These are phyloP conservation scores for Cheilosia scutellata DNA, from an alignment of 2,888 invertebrate genomes.

Conservation along the genomic window DNA sequence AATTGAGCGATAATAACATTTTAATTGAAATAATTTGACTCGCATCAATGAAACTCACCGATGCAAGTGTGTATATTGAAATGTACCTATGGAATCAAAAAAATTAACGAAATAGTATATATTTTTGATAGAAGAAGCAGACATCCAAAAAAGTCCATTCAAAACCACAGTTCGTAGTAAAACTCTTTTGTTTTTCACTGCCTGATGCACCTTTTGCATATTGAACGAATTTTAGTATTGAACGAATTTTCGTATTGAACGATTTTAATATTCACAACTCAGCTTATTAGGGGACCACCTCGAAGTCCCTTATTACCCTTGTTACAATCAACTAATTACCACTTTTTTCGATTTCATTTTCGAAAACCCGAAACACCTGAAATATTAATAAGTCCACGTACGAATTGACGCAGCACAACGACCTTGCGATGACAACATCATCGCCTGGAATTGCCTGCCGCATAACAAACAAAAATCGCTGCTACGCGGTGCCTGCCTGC, in stretches of 20 bases:
- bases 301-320: conserved; percentile 22
- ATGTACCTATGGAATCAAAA: too few relatives aligned
- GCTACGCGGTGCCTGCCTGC: background rate
- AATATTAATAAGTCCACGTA: conserved; percentile 41
- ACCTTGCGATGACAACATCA: conserved; percentile 74
- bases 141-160: too few relatives aligned
- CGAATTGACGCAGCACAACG: conserved; percentile 55
- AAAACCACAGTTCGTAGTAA: background rate
- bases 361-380: conserved; percentile 48
- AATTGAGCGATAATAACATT: background rate
- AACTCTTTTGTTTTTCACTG: conserved; percentile 6
- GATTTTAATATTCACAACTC: conserved; percentile 5
- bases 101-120: too few relatives aligned
- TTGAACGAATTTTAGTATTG: background rate
- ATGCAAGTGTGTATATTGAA: too few relatives aligned
- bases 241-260: background rate
- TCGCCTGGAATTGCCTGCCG: conserved; percentile 39
- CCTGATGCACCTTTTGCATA: too few relatives aligned
- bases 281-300: background rate
- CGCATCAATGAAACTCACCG: too few relatives aligned
- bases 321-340: conserved; percentile 20
- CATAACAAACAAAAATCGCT: conserved; percentile 51
- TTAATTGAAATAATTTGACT: background rate
- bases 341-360: conserved; percentile 10
- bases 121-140: too few relatives aligned